These are phyloP conservation scores for Perizoma flavofasciatum DNA, from an alignment of 2,888 invertebrate genomes.

Conservation along the genomic window DNA sequence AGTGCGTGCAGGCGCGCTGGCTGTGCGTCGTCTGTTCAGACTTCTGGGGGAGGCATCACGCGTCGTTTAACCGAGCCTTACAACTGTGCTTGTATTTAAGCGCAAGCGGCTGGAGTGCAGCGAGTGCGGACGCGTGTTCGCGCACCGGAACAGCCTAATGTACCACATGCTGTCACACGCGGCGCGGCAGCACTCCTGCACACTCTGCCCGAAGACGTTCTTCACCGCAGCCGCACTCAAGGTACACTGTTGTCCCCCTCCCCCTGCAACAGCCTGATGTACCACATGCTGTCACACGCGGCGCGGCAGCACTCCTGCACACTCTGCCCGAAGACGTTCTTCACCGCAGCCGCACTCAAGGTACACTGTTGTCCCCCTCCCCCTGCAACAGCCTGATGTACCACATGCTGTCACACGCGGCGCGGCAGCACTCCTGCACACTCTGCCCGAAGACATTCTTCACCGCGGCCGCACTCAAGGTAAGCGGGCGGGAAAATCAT, in stretches of 20 bases:
- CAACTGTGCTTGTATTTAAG: not conserved
- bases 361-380: too few relatives aligned
- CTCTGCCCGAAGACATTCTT: constrained; percentile 93
- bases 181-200: constrained; percentile 90
- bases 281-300: constrained; percentile 92
- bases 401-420: constrained; percentile 91
- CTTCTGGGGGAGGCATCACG: too few relatives aligned
- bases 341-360: constrained; percentile 91
- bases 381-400: constrained; percentile 94
- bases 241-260: too few relatives aligned
- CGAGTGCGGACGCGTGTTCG: constrained; percentile 89
- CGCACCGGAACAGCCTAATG: constrained; percentile 92
- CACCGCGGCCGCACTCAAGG: constrained; percentile 91
- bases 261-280: constrained; percentile 94
- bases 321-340: constrained; percentile 92
- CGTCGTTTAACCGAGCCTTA: too few relatives aligned
- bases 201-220: constrained; percentile 92
- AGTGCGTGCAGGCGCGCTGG: too few relatives aligned
- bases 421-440: constrained; percentile 89
- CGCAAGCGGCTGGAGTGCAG: constrained; percentile 81
- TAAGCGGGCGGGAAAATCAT: too few relatives aligned
- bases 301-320: constrained; percentile 90
- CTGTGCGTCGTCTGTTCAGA: too few relatives aligned
- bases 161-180: constrained; percentile 92
- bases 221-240: constrained; percentile 92